Percentiles rank a stretch among this genome's conserved stretches.
These are phyloP conservation scores for Pyrocephalus nanus DNA, from an alignment of 2,797 vertebrate genomes.

Conservation along the genomic window DNA sequence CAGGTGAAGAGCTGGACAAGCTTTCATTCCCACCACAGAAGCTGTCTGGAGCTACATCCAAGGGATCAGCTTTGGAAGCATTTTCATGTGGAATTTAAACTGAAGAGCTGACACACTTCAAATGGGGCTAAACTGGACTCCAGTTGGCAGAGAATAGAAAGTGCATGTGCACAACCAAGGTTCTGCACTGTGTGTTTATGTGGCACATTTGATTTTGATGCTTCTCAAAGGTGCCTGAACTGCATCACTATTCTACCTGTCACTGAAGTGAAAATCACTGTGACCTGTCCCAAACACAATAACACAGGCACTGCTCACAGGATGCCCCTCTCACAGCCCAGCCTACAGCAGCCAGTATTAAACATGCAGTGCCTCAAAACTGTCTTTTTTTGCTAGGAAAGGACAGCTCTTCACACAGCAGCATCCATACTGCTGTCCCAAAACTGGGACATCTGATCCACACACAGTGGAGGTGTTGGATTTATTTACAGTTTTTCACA, in stretches of 20 bases:
- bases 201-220: background rate
- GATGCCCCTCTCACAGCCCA: background rate
- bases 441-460: background rate
- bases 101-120: background rate
- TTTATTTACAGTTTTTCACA: background rate
- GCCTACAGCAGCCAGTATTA: background rate
- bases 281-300: fast-evolving
- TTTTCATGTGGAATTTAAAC: background rate
- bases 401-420: background rate
- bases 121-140: background rate
- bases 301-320: background rate
- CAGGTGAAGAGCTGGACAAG: background rate
- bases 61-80: background rate
- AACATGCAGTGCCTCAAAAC: background rate
- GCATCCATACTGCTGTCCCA: background rate
- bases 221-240: background rate
- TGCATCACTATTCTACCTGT: background rate
- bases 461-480: background rate
- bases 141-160: background rate
- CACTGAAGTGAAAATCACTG: background rate
- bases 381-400: background rate
- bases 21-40: background rate
- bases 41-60: background rate
- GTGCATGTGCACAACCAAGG: background rate
- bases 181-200: background rate